phyloP scores from a whole-genome alignment of 2,888 invertebrate genomes.

The Eristalinus aeneus region DNA sequence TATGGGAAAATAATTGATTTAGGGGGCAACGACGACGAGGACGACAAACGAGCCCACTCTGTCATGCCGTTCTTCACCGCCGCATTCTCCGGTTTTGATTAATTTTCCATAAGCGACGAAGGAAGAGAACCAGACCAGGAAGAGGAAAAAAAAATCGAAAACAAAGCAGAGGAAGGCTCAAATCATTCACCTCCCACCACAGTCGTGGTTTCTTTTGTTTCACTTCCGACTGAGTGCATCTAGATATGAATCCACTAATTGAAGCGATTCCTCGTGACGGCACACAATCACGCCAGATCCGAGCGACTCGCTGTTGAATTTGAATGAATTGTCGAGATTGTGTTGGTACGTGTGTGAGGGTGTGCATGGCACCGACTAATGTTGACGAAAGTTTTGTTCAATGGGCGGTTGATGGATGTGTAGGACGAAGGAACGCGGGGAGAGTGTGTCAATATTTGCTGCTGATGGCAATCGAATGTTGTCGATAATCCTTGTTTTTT shows the following conservation, averaged over 20 bases:
- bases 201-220: slow-evolving; percentile 19
- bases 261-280: slow-evolving; percentile 15
- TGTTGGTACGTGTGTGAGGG: neutral
- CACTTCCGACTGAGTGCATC: slow-evolving; percentile 47
- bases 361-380: neutral
- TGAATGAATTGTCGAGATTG: neutral
- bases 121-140: neutral
- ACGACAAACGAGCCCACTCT: neutral
- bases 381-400: neutral
- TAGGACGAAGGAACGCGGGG: neutral
- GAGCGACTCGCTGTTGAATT: neutral
- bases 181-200: neutral
- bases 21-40: neutral
- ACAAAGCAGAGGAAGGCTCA: neutral
- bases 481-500: neutral
- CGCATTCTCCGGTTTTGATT: slow-evolving; percentile 22
- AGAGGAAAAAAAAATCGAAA: neutral
- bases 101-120: slow-evolving; percentile 27
- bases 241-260: slow-evolving; percentile 45
- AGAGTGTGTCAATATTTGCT: neutral
- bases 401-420: too few relatives aligned
- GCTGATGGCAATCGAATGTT: neutral
- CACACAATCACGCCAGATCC: neutral
- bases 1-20: slow-evolving; percentile 53
- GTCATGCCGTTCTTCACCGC: neutral